A percentile compares a stretch with the other conserved stretches of the same genome.
Evolutionary conservation across 2,888 invertebrate genomes (phyloP).

Genomic region (Xestia xanthographa): DNA sequence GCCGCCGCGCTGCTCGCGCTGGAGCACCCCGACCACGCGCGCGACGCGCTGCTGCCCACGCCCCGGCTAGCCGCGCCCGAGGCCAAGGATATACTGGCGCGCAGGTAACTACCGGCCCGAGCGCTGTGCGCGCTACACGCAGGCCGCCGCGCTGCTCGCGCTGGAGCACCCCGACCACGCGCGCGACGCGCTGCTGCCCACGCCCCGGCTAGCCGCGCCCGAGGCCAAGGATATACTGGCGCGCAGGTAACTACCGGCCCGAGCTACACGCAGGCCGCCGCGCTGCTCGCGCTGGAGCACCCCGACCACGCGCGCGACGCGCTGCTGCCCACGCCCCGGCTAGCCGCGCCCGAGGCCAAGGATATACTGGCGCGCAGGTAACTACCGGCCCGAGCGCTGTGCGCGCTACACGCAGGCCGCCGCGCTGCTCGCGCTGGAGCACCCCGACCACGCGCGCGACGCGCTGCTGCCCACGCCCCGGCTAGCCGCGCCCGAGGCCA

Average conservation of each 20-base stretch:
- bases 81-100: constrained; percentile 94
- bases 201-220: constrained; percentile 93
- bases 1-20: constrained; percentile 97
- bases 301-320: constrained; percentile 95
- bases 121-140: constrained; percentile 96
- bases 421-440: constrained; percentile 97
- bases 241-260: constrained; percentile 77
- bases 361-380: constrained; percentile 92
- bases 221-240: constrained; percentile 95
- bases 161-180: constrained; percentile 96
- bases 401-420: constrained; percentile 97
- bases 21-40: constrained; percentile 95
- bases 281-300: constrained; percentile 97
- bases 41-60: constrained; percentile 92
- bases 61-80: constrained; percentile 94
- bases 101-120: constrained; percentile 91
- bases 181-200: constrained; percentile 92
- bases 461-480: constrained; percentile 91
- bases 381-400: constrained; percentile 95
- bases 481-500: constrained; percentile 95
- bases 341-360: constrained; percentile 95
- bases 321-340: constrained; percentile 89
- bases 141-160: constrained; percentile 97
- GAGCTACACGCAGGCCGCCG: constrained; percentile 96
- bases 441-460: constrained; percentile 94